Conservation (phyloP, 1,140 invertebrate genomes). For the Dreissena rostriformis region DNA sequence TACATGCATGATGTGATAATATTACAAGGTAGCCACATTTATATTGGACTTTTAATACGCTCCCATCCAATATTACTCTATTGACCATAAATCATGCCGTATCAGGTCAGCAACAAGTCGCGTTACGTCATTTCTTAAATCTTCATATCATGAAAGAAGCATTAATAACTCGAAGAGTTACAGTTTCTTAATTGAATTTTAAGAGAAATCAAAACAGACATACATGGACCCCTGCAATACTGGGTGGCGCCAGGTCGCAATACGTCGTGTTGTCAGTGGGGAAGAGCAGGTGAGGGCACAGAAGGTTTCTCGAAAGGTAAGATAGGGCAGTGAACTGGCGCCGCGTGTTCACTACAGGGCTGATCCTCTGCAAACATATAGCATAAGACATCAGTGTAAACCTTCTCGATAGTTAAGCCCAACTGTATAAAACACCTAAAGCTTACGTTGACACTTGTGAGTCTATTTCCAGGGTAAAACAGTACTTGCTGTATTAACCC, state of each 20-base stretch:
- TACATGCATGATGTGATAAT: no score
- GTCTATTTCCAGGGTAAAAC: neutral
- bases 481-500: neutral
- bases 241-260: constrained; percentile 28
- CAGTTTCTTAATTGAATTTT: no score
- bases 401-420: neutral
- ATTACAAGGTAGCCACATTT: no score
- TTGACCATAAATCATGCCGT: no score
- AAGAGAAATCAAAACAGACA: neutral
- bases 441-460: neutral
- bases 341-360: constrained; percentile 33
- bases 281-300: constrained; percentile 26
- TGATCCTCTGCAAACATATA: constrained; percentile 22
- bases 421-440: constrained; percentile 5
- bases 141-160: no score
- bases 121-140: no score
- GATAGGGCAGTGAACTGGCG: constrained; percentile 27
- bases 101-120: no score
- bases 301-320: constrained; percentile 11
- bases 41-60: no score
- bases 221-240: constrained; percentile 1
- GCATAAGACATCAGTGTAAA: no score
- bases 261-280: constrained; percentile 43
- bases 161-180: no score
- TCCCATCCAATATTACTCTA: no score